phyloP scores from a whole-genome alignment of 2,888 invertebrate genomes.

The Agriopis marginaria region DNA sequence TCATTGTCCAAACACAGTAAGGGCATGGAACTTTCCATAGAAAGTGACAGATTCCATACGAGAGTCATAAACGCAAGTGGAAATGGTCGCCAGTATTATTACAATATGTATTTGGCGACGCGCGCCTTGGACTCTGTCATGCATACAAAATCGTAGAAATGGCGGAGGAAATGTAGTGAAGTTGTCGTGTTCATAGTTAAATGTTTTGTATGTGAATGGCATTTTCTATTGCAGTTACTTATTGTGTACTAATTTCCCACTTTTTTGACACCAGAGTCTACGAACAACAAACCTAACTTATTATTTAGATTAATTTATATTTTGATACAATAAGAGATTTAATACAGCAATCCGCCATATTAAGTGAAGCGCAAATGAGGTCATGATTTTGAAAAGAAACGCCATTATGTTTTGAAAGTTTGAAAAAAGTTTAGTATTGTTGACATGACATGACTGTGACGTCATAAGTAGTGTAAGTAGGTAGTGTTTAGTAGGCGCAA shows the following conservation, averaged over 20 bases:
- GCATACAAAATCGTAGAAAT: slow-evolving; percentile 68
- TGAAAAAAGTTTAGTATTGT: too few species aligned
- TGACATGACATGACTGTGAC: too few species aligned
- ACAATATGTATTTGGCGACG: slow-evolving; percentile 65
- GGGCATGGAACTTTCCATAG: slow-evolving; percentile 54
- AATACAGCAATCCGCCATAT: too few species aligned
- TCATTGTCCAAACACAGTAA: slow-evolving; percentile 33
- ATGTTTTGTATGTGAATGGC: slow-evolving; percentile 23
- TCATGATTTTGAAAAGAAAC: too few species aligned
- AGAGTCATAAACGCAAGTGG: slow-evolving; percentile 47
- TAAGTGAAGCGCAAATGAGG: too few species aligned
- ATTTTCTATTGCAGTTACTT: slow-evolving; percentile 7
- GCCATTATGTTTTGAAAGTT: too few species aligned
- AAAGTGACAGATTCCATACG: slow-evolving; percentile 38
- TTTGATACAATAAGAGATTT: too few species aligned
- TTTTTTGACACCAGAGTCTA: too few species aligned
- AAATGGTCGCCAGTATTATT: slow-evolving; percentile 47
- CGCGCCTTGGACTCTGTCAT: slow-evolving; percentile 51
- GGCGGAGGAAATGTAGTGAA: slow-evolving; percentile 20
- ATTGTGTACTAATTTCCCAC: not conserved
- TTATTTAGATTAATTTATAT: too few species aligned
- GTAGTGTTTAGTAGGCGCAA: too few species aligned
- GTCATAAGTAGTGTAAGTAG: too few species aligned
- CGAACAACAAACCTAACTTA: too few species aligned
- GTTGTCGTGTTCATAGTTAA: slow-evolving; percentile 18